Evolutionary conservation across 2,888 invertebrate genomes (phyloP).

Genomic region (Cyclophora albipunctata): DNA sequence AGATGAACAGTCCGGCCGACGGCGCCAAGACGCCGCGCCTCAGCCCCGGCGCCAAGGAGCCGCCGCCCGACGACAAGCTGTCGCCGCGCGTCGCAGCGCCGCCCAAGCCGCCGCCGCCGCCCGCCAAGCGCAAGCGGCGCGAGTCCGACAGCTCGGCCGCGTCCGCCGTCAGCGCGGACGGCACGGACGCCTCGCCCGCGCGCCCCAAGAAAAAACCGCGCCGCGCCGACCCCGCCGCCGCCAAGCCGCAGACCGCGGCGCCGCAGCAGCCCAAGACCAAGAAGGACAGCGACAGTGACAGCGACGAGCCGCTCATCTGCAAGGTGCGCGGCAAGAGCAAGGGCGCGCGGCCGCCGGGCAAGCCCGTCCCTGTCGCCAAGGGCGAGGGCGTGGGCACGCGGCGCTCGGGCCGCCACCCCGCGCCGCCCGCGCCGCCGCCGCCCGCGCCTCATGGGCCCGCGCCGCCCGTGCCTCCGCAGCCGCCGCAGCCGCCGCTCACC

Average conservation of each 20-base stretch:
- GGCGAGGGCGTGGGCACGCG: constrained; percentile 72
- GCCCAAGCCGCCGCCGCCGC: constrained; percentile 62
- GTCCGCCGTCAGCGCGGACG: constrained; percentile 76
- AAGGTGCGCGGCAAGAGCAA: constrained; percentile 76
- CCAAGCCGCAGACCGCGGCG: constrained; percentile 58
- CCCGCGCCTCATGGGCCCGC: constrained; percentile 24
- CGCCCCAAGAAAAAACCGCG: constrained; percentile 59
- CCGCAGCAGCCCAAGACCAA: constrained; percentile 61
- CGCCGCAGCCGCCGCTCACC: constrained; percentile 25
- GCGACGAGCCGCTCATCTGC: constrained; percentile 86
- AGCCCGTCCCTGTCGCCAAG: constrained; percentile 20
- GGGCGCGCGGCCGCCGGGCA: constrained; percentile 24
- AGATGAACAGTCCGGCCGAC: constrained; percentile 80
- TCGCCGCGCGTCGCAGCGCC: constrained; percentile 39
- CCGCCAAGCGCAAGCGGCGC: constrained; percentile 82
- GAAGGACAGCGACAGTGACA: constrained; percentile 84
- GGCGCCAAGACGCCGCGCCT: constrained; percentile 60
- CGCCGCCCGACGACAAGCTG: constrained; percentile 45
- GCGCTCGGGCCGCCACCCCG: constrained; percentile 46
- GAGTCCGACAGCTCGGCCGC: constrained; percentile 85
- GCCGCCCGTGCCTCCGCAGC: constrained; percentile 31
- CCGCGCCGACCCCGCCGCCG: constrained; percentile 67
- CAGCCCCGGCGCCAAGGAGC: constrained; percentile 57
- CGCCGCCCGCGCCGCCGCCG: constrained; percentile 59
- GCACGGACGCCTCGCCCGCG: constrained; percentile 42